Conservation (phyloP, 2,888 invertebrate species). For the Spisula solida region DNA sequence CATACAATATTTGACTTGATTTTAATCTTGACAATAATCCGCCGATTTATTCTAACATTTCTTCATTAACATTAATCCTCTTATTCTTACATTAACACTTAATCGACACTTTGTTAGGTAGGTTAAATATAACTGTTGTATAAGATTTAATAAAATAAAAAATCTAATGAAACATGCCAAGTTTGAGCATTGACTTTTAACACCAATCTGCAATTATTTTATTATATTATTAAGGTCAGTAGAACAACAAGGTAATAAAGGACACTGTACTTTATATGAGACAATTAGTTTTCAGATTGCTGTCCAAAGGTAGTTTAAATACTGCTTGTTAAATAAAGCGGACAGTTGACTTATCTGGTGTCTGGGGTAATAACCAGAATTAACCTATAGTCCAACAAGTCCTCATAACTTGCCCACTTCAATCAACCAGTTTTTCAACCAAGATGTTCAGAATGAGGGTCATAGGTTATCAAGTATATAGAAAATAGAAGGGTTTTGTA, state of each 20-base stretch:
- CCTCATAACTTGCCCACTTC: too few relatives aligned
- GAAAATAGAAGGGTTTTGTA: too few relatives aligned
- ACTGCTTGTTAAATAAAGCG: too few relatives aligned
- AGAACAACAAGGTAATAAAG: background rate
- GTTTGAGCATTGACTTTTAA: constrained; percentile 2
- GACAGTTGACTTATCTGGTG: too few relatives aligned
- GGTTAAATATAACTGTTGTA: background rate
- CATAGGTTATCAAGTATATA: too few relatives aligned
- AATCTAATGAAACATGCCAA: background rate
- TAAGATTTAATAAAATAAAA: background rate
- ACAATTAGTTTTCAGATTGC: too few relatives aligned
- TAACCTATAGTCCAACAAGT: too few relatives aligned
- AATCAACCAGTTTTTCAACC: too few relatives aligned
- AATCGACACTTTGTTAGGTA: background rate
- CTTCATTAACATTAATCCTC: background rate
- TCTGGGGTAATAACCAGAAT: too few relatives aligned
- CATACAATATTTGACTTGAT: background rate
- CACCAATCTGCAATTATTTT: background rate
- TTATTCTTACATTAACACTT: constrained; percentile 11
- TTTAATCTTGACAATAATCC: background rate
- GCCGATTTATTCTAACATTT: background rate
- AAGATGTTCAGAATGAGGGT: too few relatives aligned
- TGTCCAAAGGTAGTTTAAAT: too few relatives aligned
- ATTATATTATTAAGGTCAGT: background rate
- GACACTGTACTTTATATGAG: too few relatives aligned